Evolutionary conservation across 2,113 vertebrate genomes (phyloP).

Genomic region (Pelvicachromis taeniatus): DNA sequence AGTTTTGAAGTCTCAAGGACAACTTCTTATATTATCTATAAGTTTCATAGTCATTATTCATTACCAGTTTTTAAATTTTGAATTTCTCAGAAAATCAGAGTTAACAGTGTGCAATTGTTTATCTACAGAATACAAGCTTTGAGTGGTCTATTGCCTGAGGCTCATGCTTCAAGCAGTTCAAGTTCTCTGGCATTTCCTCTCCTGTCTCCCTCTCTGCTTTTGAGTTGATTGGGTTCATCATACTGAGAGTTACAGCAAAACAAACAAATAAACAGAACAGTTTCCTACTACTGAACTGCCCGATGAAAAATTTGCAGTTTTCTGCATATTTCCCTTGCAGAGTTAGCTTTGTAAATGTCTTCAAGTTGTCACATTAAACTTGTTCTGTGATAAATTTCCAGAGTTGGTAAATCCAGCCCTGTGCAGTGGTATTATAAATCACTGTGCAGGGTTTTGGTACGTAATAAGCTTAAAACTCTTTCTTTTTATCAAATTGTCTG

Average conservation of each 20-base stretch:
- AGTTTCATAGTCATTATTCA: background rate
- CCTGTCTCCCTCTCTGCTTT: background rate
- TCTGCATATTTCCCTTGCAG: background rate
- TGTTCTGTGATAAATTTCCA: background rate
- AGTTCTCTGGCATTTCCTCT: background rate
- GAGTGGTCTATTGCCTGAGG: background rate
- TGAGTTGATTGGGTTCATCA: background rate
- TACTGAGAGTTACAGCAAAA: background rate
- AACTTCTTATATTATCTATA: background rate
- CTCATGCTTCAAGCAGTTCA: background rate
- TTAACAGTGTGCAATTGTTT: background rate
- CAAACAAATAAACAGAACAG: background rate
- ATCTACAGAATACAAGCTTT: background rate
- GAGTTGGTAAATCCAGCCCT: background rate
- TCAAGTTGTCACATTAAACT: background rate
- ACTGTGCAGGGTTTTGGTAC: background rate
- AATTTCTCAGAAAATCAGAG: background rate
- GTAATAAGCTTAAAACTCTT: background rate
- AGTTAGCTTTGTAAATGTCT: background rate
- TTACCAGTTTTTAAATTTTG: background rate
- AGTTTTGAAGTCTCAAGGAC: background rate
- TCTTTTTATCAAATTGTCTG: background rate
- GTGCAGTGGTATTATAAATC: background rate
- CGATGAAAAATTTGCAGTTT: background rate
- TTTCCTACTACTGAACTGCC: background rate